Conservation (phyloP, 2,113 vertebrate genomes). For the Daubentonia madagascariensis region DNA sequence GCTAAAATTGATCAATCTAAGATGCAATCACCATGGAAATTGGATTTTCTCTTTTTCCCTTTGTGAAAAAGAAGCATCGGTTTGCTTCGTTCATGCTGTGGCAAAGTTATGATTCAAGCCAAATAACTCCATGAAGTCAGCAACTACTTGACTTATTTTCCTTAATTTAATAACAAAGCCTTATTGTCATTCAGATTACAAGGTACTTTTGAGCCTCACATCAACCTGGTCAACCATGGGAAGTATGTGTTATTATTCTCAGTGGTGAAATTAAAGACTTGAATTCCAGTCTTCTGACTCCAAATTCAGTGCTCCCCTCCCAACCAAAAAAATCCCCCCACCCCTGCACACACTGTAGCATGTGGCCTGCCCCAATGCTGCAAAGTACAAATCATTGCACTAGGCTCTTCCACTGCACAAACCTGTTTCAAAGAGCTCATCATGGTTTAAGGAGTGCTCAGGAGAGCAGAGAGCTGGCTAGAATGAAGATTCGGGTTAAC, state of each 20-base stretch:
- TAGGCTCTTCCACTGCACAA: no score
- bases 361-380: not conserved
- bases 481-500: not conserved
- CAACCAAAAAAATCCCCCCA: not conserved
- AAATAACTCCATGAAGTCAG: not conserved
- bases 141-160: not conserved
- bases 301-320: not conserved
- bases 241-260: not conserved
- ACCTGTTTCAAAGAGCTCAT: not conserved
- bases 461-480: not conserved
- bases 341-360: no score
- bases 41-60: not conserved
- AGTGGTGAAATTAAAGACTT: not conserved
- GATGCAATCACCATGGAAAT: not conserved
- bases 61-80: not conserved
- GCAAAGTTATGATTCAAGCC: not conserved
- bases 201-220: not conserved
- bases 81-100: not conserved
- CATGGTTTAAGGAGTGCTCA: not conserved
- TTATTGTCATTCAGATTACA: not conserved
- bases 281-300: not conserved
- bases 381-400: not conserved
- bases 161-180: not conserved
- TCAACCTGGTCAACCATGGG: not conserved
- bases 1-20: not conserved